phyloP scores from a whole-genome alignment of 2,113 vertebrate genomes.

The Cyprinodon brontotheroides region DNA sequence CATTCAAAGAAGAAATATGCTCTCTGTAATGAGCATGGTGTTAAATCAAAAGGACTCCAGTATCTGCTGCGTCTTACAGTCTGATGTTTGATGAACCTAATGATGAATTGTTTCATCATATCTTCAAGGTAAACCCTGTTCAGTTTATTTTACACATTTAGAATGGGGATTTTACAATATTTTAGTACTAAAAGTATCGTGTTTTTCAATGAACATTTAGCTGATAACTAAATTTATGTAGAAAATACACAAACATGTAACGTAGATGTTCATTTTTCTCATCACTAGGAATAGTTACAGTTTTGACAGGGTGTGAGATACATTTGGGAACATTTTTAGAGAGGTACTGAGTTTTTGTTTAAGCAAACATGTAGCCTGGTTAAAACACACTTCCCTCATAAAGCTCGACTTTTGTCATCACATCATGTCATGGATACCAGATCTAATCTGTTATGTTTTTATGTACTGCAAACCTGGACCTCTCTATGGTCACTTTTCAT shows the following conservation, averaged over 20 bases:
- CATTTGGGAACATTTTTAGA: slow-evolving; percentile 1
- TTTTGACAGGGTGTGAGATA: neutral
- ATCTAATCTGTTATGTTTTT: slow-evolving; percentile 12
- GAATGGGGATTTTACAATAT: neutral
- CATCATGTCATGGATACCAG: slow-evolving; percentile 10
- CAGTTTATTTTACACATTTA: neutral
- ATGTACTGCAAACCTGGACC: neutral
- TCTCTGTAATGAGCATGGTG: neutral
- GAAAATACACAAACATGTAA: neutral
- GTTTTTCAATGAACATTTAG: too few relatives aligned
- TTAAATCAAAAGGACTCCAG: neutral
- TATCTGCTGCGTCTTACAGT: neutral
- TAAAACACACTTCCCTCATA: slow-evolving; percentile 7
- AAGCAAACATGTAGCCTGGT: slow-evolving; percentile 15
- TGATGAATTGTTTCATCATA: neutral
- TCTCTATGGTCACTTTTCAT: neutral
- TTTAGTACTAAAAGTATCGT: neutral
- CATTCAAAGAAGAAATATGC: slow-evolving; percentile 11
- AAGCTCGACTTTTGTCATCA: slow-evolving; percentile 22
- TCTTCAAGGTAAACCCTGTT: neutral
- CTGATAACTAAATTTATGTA: neutral
- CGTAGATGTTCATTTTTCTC: neutral
- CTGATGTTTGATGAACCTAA: neutral
- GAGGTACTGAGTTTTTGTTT: neutral
- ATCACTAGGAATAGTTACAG: slow-evolving; percentile 2